Percentiles rank a stretch among this genome's conserved stretches.
Conservation (phyloP, 1,140 invertebrate genomes). For the Triops cancriformis region DNA sequence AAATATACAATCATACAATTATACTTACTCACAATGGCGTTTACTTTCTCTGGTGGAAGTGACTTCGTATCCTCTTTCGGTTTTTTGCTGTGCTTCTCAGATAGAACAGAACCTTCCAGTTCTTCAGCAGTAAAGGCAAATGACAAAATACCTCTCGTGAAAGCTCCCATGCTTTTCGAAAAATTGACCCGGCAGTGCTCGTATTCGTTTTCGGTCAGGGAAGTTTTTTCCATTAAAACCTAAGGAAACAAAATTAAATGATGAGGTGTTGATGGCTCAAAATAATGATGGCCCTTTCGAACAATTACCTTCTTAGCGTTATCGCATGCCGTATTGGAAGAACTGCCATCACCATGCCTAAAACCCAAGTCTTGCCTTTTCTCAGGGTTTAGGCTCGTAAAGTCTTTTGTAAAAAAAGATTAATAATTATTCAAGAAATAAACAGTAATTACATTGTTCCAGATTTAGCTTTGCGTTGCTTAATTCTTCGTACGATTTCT, state of each 20-base stretch:
- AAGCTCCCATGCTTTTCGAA: neutral
- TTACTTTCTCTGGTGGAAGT: neutral
- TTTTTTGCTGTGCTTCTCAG: neutral
- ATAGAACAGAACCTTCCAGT: neutral
- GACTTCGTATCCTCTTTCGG: neutral
- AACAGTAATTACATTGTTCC: neutral
- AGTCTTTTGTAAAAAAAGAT: neutral
- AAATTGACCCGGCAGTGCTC: neutral
- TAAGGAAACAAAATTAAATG: neutral
- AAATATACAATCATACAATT: neutral
- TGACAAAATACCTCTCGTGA: neutral
- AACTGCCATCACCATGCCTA: neutral
- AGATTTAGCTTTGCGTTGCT: too few species aligned
- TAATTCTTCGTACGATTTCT: too few species aligned
- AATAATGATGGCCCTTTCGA: neutral
- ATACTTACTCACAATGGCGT: neutral
- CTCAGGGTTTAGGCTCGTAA: neutral
- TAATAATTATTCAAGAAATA: neutral
- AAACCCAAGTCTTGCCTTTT: neutral
- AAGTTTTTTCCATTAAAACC: neutral
- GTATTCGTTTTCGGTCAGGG: neutral
- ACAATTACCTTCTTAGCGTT: neutral
- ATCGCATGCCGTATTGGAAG: neutral
- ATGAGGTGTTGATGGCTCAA: too few species aligned
- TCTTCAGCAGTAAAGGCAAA: neutral